Evolutionary conservation across 1,140 invertebrate genomes (phyloP).

Genomic region (Pseudomyrmex sp.): DNA sequence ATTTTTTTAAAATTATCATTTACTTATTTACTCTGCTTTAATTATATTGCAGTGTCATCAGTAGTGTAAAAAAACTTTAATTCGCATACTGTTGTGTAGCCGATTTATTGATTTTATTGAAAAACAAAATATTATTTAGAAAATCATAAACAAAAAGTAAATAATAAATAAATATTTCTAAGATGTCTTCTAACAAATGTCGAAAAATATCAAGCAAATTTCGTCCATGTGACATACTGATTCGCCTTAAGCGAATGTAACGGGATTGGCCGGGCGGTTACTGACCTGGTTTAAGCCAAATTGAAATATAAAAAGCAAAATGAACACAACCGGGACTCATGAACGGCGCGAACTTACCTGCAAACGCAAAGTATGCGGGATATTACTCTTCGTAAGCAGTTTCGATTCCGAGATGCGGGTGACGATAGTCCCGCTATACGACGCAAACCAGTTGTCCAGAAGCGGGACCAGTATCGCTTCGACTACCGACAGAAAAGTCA

Average conservation of each 20-base stretch:
- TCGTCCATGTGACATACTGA: neutral
- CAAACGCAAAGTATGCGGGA: neutral
- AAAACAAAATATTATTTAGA: neutral
- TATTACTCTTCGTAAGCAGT: slow-evolving; percentile 26
- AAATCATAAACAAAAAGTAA: neutral
- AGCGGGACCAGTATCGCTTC: slow-evolving; percentile 58
- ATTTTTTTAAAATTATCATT: slow-evolving; percentile 13
- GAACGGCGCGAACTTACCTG: neutral
- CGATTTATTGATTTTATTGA: neutral
- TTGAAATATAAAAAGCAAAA: slow-evolving; percentile 41
- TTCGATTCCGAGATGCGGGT: slow-evolving; percentile 68
- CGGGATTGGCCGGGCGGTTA: slow-evolving; percentile 60
- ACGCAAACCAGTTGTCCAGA: slow-evolving; percentile 57
- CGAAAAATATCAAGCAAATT: slow-evolving; percentile 5
- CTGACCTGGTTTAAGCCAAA: slow-evolving; percentile 34
- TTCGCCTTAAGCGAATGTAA: slow-evolving; percentile 20
- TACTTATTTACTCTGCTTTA: too few species aligned
- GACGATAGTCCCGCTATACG: slow-evolving; percentile 75
- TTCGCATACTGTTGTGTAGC: too few species aligned
- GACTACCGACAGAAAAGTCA: slow-evolving; percentile 75
- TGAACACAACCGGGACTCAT: neutral
- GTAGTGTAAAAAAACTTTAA: too few species aligned
- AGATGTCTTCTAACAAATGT: neutral
- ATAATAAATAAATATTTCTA: neutral
- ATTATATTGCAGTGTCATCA: too few species aligned